Conservation (phyloP, 2,797 vertebrate species). For the Knipowitschia caucasica region DNA sequence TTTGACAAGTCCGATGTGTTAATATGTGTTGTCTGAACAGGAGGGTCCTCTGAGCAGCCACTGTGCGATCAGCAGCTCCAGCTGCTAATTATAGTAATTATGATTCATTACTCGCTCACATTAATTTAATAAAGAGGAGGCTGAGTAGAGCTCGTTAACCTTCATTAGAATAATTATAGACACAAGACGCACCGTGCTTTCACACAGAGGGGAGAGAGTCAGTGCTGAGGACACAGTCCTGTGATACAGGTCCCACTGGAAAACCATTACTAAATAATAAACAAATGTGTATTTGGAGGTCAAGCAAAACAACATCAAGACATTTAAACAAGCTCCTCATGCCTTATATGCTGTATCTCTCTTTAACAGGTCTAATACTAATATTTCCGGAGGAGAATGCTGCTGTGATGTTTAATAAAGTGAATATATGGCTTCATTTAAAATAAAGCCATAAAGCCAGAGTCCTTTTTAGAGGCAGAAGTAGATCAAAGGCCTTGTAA, state of each 20-base stretch:
- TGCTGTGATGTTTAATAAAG: conserved; percentile 45
- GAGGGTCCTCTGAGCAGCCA: conserved; percentile 31
- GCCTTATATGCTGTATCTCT: conserved; percentile 22
- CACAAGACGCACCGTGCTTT: conserved; percentile 37
- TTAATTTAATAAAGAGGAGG: conserved; percentile 94
- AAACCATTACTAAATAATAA: background rate
- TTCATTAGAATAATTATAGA: conserved; percentile 90
- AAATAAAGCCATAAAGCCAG: conserved; percentile 55
- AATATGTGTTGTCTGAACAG: background rate
- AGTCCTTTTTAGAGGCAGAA: conserved; percentile 48
- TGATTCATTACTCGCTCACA: conserved; percentile 87
- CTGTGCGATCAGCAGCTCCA: conserved; percentile 56
- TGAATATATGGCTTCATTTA: conserved; percentile 54
- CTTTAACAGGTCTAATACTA: conserved; percentile 42
- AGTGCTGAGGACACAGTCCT: background rate
- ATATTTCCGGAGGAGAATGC: conserved; percentile 60
- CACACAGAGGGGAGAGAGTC: conserved; percentile 4
- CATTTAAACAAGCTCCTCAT: background rate
- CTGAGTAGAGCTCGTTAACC: conserved; percentile 87
- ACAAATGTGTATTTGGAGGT: background rate
- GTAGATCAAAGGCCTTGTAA: conserved; percentile 50
- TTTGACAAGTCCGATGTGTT: background rate
- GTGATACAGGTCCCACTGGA: background rate
- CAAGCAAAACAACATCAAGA: background rate
- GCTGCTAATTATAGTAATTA: conserved; percentile 93